Base-by-base conservation (phyloP, 2,113 vertebrate genomes). In the Microtus montanus region DNA sequence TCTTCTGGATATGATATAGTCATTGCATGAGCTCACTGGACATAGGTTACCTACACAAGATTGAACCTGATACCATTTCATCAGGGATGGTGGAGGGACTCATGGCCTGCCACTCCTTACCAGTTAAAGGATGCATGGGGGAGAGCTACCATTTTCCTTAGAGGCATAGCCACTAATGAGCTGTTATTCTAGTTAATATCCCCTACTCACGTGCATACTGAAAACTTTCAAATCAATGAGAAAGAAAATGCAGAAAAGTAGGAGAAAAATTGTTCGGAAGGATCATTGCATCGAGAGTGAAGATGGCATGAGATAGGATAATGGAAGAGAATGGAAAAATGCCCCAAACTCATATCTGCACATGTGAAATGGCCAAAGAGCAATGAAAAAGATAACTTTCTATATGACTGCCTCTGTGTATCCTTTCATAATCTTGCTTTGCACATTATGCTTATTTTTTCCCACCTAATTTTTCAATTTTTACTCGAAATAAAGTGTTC, bases 401-500 rank as follows among this genome's bases (percentile, higher is more conserved):
- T 24, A 5, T 13, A 44, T 52, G 38, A 19, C 22, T 15, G 4
- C 8, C 14, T 11, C 28, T 83, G 0, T 44, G 24, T 3, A 54
- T 26, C 12, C 54, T 75, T 20, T 41, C 19, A 54, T 3, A 47
- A 82, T 17, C 54, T 49, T 73, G 13, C 47, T 28, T 66, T 52
- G 58, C 10, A 10, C 15, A 4, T 77, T 68, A 13, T 71, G 38
- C 26, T 91, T 70, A 44, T 15, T 49, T 70, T 84, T 84, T 74
- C 33, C 15, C 19, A 13, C 52, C 15, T 80, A 73, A 7, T 13
- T 63, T 90, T 89, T 77, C 2, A 82, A 86, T 19, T 78, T 96
- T 47, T 54, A n/a, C 90, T 92, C 58, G 44, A 24, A 93, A 87
- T 80, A 63, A 94, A 58, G 28, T 79, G 5, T 91, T 54, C 26